phyloP scores from a whole-genome alignment of 2,113 vertebrate species.

The Hucho hucho region DNA sequence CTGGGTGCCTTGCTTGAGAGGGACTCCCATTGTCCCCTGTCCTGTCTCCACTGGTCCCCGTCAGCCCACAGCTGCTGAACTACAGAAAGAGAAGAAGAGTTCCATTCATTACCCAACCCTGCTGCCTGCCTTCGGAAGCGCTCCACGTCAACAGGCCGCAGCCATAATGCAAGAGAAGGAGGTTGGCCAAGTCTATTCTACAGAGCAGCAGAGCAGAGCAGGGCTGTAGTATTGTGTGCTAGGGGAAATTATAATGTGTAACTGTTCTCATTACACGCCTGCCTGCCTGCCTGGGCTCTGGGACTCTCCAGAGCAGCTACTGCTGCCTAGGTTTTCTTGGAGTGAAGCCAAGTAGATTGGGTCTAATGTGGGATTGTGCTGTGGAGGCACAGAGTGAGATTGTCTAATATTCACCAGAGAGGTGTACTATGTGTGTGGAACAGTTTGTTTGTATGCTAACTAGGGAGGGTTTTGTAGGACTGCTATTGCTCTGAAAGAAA shows the following conservation, averaged over 20 bases:
- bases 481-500: too few species aligned
- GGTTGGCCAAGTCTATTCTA: slow-evolving; percentile 56
- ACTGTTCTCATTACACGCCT: slow-evolving; percentile 38
- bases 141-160: slow-evolving; percentile 40
- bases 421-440: not conserved
- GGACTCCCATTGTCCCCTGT: slow-evolving; percentile 17
- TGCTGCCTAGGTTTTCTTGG: slow-evolving; percentile 29
- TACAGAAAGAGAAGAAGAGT: slow-evolving; percentile 45
- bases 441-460: not conserved
- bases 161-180: slow-evolving; percentile 61
- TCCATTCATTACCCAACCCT: slow-evolving; percentile 48
- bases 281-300: slow-evolving; percentile 1
- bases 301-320: slow-evolving; percentile 22
- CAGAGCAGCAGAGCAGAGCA: slow-evolving; percentile 25
- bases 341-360: slow-evolving; percentile 31
- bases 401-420: slow-evolving; percentile 5
- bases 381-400: slow-evolving; percentile 14
- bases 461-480: not conserved
- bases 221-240: slow-evolving; percentile 51
- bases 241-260: slow-evolving; percentile 35
- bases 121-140: slow-evolving; percentile 18
- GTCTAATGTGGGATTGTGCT: slow-evolving; percentile 20
- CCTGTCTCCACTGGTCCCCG: slow-evolving; percentile 30
- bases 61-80: slow-evolving; percentile 20
- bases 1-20: slow-evolving; percentile 2